Base-by-base conservation (phyloP, 1,140 invertebrate genomes). In the Trichoplusia ni region DNA sequence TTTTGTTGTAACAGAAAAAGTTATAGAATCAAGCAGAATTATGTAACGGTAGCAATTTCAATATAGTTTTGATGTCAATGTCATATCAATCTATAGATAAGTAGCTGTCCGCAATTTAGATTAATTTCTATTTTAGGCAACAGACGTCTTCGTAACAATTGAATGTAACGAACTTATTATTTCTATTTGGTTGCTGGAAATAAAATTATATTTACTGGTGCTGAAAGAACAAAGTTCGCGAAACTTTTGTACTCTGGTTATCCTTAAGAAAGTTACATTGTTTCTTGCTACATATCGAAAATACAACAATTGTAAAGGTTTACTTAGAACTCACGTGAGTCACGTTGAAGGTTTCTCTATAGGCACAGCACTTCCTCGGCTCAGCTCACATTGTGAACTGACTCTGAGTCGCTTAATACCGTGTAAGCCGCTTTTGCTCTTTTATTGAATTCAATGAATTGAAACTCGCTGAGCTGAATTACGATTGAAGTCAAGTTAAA, bases 361-460 rank as follows among this genome's bases (percentile, higher is more conserved):
- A 16, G 47, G 47, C 47, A 13, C 27, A 33, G 18, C 18, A 13
- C 29, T 35, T 35, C 29, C 29, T 35, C 16, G 33, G 16, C 35
- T 23, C 47, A 35, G 31, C 16, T 51, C 29, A 29, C 16, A 46
- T 62, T 29, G 49, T 29, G 25, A 14, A 8, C 46, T 31, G 31
- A 31, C 25, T 16, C 46, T 31, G 31, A 31, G 38, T 16, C 38
- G 38, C 44, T 42, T 11, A 56, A 56, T 56, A 25, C 21, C 14
- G 38, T 31, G 56, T 59, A 59, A 42, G 56, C 38, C 35, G 8
- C 56, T 59, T 44, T 37, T 35, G 56, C 35, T 19, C 40, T 38
- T 56, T 54, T 25, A 56, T 56, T 40, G 33, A 46, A 38, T 61
- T 5, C 13, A 61, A 23, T 49, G 31, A 49, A 46, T 37, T 29